These are phyloP conservation scores for Montipora sp. DNA, from an alignment of 64 coral and sea anemone genomes.

Conservation along the genomic window DNA sequence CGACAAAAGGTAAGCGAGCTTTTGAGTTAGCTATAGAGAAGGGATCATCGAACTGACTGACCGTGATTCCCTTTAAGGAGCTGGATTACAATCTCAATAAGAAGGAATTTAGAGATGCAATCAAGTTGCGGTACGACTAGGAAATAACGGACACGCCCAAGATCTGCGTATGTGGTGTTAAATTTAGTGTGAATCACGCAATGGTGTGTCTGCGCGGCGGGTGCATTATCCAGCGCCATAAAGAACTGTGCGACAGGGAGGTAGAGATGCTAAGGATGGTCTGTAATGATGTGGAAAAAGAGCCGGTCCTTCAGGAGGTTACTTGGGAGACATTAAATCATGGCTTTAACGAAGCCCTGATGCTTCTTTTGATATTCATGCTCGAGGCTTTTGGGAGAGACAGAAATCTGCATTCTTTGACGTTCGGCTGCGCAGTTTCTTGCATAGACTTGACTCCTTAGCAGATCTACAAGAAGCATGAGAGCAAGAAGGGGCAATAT, in stretches of 20 bases:
- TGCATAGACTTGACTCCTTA: not conserved
- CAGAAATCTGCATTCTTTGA: not conserved
- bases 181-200: not conserved
- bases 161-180: not conserved
- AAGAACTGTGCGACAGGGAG: not conserved
- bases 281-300: not conserved
- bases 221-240: not conserved
- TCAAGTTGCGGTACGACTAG: conserved; percentile 9
- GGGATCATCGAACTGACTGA: not conserved
- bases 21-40: conserved; percentile 8
- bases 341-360: not conserved
- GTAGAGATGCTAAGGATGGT: conserved; percentile 4
- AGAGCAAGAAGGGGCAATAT: not conserved
- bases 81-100: not conserved
- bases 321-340: conserved; percentile 11
- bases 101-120: conserved; percentile 3
- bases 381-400: conserved; percentile 22
- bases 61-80: conserved; percentile 1
- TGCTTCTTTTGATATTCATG: not conserved
- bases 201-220: not conserved
- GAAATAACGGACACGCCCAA: not conserved
- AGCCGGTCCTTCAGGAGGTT: not conserved
- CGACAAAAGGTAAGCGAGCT: not conserved
- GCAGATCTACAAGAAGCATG: not conserved
- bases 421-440: not conserved